phyloP scores from a whole-genome alignment of 1,140 invertebrate species.

The Agrilus planipennis region DNA sequence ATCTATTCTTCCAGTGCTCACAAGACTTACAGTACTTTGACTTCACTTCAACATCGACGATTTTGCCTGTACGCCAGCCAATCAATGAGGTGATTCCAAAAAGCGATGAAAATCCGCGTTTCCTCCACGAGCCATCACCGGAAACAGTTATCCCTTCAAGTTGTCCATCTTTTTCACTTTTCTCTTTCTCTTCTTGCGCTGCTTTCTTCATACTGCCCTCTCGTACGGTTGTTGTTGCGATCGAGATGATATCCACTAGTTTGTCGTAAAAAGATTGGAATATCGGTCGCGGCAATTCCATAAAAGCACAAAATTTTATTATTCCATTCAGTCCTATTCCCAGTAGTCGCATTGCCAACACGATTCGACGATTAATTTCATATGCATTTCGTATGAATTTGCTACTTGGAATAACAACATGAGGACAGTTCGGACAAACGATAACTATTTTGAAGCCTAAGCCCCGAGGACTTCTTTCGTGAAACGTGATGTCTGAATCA shows the following conservation, averaged over 20 bases:
- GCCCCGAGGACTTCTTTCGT: not conserved
- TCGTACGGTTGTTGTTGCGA: conserved; percentile 10
- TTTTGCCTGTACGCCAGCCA: conserved; percentile 17
- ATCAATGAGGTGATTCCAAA: conserved; percentile 19
- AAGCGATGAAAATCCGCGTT: conserved; percentile 21
- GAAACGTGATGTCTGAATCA: not conserved
- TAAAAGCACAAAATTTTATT: conserved; percentile 17
- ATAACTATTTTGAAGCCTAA: not conserved
- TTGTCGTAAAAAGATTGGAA: conserved; percentile 8
- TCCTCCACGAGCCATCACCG: conserved; percentile 20
- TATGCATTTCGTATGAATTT: conserved; percentile 13
- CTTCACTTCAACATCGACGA: conserved; percentile 19
- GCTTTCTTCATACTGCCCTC: conserved; percentile 5
- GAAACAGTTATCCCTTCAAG: conserved; percentile 16
- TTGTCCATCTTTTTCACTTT: conserved; percentile 9
- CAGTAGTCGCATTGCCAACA: conserved; percentile 17
- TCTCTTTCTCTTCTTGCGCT: conserved; percentile 7
- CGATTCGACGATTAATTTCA: conserved; percentile 21
- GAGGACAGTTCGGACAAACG: not conserved
- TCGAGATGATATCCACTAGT: conserved; percentile 10
- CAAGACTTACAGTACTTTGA: conserved; percentile 17
- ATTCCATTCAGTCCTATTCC: conserved; percentile 15
- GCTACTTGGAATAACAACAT: conserved; percentile 11
- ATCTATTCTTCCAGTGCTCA: conserved; percentile 13
- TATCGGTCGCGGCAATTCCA: conserved; percentile 12